Conservation (phyloP, 2,113 vertebrate genomes). For the Cyanoderma ruficeps region DNA sequence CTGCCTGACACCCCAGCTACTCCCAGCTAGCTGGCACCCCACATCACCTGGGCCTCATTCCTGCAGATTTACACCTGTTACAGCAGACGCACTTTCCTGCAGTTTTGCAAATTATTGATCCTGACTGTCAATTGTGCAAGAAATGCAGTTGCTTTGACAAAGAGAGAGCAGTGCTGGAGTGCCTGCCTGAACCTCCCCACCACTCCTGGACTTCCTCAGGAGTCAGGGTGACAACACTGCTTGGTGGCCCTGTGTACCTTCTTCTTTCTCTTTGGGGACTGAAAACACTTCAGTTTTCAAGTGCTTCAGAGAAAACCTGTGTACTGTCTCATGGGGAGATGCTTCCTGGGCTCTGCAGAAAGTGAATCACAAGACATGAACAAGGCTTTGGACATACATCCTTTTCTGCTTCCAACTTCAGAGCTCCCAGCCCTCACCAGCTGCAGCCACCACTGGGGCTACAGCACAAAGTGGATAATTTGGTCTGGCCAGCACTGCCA, state of each 20-base stretch:
- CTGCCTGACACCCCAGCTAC: neutral
- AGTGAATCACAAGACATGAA: neutral
- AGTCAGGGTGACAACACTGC: neutral
- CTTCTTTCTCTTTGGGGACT: neutral
- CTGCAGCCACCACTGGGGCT: neutral
- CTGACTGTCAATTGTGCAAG: neutral
- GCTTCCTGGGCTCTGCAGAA: neutral
- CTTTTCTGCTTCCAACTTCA: neutral
- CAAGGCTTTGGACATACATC: fast-evolving
- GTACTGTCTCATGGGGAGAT: neutral
- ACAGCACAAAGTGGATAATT: neutral
- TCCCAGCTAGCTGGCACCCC: neutral
- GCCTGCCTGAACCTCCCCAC: neutral
- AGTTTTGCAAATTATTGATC: neutral
- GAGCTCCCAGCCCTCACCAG: neutral
- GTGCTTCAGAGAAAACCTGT: neutral
- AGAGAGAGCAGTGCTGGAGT: neutral
- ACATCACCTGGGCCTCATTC: neutral
- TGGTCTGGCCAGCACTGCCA: neutral
- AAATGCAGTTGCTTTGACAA: neutral
- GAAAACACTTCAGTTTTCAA: neutral
- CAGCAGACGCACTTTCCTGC: neutral
- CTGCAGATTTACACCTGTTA: neutral
- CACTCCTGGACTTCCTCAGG: neutral
- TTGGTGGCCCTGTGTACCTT: neutral